These are phyloP conservation scores for Pristionchus mayeri DNA, from an alignment of 2,888 invertebrate genomes.

Conservation along the genomic window DNA sequence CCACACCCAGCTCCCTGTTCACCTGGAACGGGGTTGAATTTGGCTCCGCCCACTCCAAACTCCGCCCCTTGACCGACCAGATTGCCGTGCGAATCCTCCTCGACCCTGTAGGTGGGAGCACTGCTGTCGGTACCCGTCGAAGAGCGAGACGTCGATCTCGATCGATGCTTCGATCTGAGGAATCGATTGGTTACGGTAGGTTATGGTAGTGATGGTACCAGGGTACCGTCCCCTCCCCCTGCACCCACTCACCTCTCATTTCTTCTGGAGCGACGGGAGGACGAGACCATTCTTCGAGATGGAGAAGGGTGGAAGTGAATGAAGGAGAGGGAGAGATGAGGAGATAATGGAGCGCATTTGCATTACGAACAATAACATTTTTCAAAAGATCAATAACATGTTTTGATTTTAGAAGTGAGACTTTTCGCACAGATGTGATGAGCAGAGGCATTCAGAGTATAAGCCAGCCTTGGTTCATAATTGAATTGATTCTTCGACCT, in stretches of 20 bases:
- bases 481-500: background rate
- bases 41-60: background rate
- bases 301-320: background rate
- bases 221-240: background rate
- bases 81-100: background rate
- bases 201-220: background rate
- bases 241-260: background rate
- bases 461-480: too few species aligned
- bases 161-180: background rate
- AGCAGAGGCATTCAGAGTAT: too few species aligned
- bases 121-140: background rate
- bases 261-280: background rate
- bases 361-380: background rate
- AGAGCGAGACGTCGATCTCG: background rate
- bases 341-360: background rate
- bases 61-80: slow-evolving; percentile 32
- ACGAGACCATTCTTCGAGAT: background rate
- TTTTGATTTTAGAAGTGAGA: too few species aligned
- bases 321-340: background rate
- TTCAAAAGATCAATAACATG: too few species aligned
- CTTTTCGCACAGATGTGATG: too few species aligned
- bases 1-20: background rate
- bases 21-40: background rate
- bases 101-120: slow-evolving; percentile 26
- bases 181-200: background rate